Base-by-base conservation (phyloP, 2,113 vertebrate genomes). In the Chamaea fasciata region DNA sequence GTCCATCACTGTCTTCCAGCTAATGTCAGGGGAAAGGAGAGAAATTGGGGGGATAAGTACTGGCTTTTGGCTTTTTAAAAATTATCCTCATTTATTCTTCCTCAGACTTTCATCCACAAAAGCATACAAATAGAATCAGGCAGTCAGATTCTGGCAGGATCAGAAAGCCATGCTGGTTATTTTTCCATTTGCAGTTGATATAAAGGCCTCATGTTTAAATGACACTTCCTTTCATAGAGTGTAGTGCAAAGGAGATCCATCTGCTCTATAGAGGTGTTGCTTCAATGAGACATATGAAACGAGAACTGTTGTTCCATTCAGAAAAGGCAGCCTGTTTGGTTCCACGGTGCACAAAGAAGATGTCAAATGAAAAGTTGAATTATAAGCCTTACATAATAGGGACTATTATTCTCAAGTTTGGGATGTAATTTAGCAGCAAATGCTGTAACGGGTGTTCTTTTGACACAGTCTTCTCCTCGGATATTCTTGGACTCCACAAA, bases 351-450 rank as follows among this genome's bases (percentile, higher is more conserved):
- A 96, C 75, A 96, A 94, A 85, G 63, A 76, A 92, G 59, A 60
- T 94, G 94, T 94, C 94, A 95, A 82, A 91, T 92, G 77, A 92
- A 70, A 78, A 92, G 91, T 55, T 92, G 80, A 90, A 89, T 85
- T 73, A 52, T 92, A 87, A 95, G 42, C 60, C 68, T 92, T 90
- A 47, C 53, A 92, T 92, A 94, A 83, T 82, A 69, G 87, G 14
- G 41, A 24, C 42, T 83, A 80, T 86, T 93, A 92, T 93, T 93
- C 50, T 86, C 79, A 83, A 90, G 37, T 92, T 93, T 88, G 49
- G 42, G 31, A 76, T 88, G 42, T 78, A 92, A 80, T 94, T 94
- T 93, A 59, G 46, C 80, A 90, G 71, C 62, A 95, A 92, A 80
- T 80, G 47, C 39, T 86, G 0, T 79, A 85, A 65, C 0, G 3